phyloP scores from a whole-genome alignment of 2,797 vertebrate species.

The Amniataba percoides region DNA sequence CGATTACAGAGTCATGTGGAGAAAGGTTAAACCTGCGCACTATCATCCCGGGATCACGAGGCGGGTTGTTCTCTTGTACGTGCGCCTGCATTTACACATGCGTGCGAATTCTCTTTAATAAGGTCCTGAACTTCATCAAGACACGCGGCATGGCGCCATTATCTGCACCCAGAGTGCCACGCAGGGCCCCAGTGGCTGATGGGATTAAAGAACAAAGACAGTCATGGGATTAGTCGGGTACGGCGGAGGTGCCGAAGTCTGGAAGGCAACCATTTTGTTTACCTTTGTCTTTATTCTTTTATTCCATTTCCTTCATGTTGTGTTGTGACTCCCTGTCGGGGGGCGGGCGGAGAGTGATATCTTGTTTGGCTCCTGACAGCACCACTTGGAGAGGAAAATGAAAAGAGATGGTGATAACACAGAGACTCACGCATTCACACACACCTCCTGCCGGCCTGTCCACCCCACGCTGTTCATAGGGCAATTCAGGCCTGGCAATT shows the following conservation, averaged over 20 bases:
- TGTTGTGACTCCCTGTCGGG: conserved; percentile 74
- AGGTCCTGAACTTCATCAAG: conserved; percentile 78
- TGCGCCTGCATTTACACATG: conserved; percentile 33
- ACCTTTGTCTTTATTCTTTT: conserved; percentile 75
- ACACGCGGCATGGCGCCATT: conserved; percentile 68
- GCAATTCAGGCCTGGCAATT: conserved; percentile 84
- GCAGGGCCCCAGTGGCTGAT: conserved; percentile 70
- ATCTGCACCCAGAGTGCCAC: conserved; percentile 71
- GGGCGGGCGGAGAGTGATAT: conserved; percentile 77
- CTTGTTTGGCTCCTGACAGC: conserved; percentile 87
- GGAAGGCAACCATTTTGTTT: conserved; percentile 80
- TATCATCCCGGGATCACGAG: conserved; percentile 30
- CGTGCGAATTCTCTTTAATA: conserved; percentile 64
- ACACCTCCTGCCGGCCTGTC: conserved; percentile 75
- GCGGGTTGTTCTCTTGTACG: conserved; percentile 7
- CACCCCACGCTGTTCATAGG: conserved; percentile 82
- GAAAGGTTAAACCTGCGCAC: conserved; percentile 34
- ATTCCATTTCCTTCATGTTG: conserved; percentile 70
- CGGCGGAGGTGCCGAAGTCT: conserved; percentile 49
- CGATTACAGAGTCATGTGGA: conserved; percentile 37
- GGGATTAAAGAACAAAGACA: conserved; percentile 78
- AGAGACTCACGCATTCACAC: conserved; percentile 76
- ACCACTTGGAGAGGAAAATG: conserved; percentile 84
- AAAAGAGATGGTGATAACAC: conserved; percentile 85
- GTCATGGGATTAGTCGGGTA: conserved; percentile 73